These are phyloP conservation scores for Percopsis transmontana DNA, from an alignment of 2,113 vertebrate species.

Conservation along the genomic window DNA sequence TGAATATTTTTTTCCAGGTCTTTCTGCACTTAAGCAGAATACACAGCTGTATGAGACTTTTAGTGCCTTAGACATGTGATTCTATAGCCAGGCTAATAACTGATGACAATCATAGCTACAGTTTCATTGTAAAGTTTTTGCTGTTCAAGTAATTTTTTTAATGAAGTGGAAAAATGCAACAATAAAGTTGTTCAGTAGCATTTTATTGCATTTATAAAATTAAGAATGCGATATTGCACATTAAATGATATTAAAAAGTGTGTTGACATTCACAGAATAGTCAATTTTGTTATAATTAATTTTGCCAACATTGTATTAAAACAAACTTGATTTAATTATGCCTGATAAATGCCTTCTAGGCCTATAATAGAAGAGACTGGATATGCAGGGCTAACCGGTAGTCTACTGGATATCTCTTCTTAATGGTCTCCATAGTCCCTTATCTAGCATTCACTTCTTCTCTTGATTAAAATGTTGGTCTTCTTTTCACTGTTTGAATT, in stretches of 20 bases:
- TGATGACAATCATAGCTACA: conserved; percentile 71
- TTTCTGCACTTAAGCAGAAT: conserved; percentile 54
- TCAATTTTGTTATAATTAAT: neutral
- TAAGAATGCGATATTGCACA: conserved; percentile 59
- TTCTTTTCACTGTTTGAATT: conserved; percentile 5
- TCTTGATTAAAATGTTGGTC: neutral
- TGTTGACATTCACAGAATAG: neutral
- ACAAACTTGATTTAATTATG: neutral
- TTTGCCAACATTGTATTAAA: neutral
- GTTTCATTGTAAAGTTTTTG: conserved; percentile 52
- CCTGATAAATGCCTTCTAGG: neutral
- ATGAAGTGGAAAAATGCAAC: conserved; percentile 16
- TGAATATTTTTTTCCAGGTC: conserved; percentile 41
- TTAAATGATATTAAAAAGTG: conserved; percentile 18
- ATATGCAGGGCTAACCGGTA: too few species aligned
- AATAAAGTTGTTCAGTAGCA: conserved; percentile 18
- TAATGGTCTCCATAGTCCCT: neutral
- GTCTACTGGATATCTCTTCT: neutral
- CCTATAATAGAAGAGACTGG: neutral
- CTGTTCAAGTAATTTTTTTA: neutral
- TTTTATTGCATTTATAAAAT: conserved; percentile 13
- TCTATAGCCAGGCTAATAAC: conserved; percentile 55
- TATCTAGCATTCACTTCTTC: neutral
- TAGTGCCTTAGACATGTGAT: conserved; percentile 77
- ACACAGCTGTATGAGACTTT: conserved; percentile 47